Percentiles rank a stretch among this genome's conserved stretches.
Conservation (phyloP, 1,140 invertebrate species). For the Drosophila azteca region DNA sequence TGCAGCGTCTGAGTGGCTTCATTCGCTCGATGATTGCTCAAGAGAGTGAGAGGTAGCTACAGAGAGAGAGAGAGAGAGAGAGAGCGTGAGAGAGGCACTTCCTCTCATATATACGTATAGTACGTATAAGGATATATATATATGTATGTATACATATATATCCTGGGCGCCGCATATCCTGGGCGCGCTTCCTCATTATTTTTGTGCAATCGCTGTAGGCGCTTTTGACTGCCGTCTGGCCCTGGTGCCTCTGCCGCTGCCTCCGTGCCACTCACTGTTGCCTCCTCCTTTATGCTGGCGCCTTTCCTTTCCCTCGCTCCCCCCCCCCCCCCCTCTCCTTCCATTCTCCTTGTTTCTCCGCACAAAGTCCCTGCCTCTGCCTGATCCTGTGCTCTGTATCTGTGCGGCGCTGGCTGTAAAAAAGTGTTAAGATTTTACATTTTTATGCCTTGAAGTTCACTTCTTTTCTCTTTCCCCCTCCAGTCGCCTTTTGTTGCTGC, state of each 20-base stretch:
- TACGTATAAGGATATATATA: not conserved
- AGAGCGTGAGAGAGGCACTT: no score
- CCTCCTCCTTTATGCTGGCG: conserved; percentile 31
- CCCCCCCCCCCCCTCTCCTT: conserved; percentile 17
- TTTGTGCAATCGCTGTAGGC: conserved; percentile 80
- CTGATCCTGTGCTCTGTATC: conserved; percentile 1
- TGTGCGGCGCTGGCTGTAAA: conserved; percentile 17
- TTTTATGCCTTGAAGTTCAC: conserved; percentile 59
- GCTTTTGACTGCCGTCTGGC: conserved; percentile 50
- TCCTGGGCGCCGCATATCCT: conserved; percentile 67
- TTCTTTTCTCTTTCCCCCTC: conserved; percentile 23
- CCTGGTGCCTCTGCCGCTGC: not conserved
- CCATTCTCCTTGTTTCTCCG: conserved; percentile 58
- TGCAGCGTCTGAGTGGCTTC: conserved; percentile 73
- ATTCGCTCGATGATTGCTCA: conserved; percentile 74
- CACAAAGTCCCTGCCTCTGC: conserved; percentile 40
- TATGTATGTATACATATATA: conserved; percentile 6
- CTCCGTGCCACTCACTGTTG: conserved; percentile 51
- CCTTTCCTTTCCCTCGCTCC: conserved; percentile 20
- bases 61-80: no score
- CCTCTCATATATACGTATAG: conserved; percentile 17
- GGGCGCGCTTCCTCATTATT: conserved; percentile 78
- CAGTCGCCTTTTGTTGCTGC: conserved; percentile 55
- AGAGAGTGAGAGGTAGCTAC: conserved; percentile 34
- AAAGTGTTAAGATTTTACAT: conserved; percentile 80